These are phyloP conservation scores for Cephalopholis sonnerati DNA, from an alignment of 2,113 vertebrate genomes.

Conservation along the genomic window DNA sequence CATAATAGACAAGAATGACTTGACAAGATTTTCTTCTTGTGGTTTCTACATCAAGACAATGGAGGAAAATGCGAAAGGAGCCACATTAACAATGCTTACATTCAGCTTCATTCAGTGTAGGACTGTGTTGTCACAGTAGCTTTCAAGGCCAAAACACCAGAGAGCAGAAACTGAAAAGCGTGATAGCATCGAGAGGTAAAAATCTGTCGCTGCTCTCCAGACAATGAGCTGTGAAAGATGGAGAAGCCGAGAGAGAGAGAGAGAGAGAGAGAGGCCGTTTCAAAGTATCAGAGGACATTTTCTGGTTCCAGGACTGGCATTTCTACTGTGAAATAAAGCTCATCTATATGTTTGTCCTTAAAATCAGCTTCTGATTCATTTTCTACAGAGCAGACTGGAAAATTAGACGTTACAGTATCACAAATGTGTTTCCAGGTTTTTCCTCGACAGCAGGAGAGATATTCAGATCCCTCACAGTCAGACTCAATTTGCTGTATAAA, in stretches of 20 bases:
- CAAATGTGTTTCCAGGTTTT: conserved; percentile 1
- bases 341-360: background rate
- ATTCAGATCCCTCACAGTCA: background rate
- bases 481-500: background rate
- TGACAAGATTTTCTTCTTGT: background rate
- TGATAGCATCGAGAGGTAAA: conserved; percentile 6
- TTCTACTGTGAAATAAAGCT: background rate
- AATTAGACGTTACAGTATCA: background rate
- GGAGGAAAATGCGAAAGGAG: conserved; percentile 10
- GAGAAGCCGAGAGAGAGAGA: background rate
- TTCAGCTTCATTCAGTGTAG: background rate
- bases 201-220: background rate
- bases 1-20: background rate
- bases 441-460: background rate
- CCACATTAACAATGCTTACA: background rate
- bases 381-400: background rate
- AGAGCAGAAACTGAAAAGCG: background rate
- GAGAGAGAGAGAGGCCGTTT: background rate
- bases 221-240: background rate
- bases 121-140: background rate
- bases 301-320: background rate
- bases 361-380: background rate
- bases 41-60: background rate
- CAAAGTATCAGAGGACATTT: background rate
- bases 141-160: conserved; percentile 16